These are phyloP conservation scores for Pteronura brasiliensis DNA, from an alignment of 2,113 vertebrate species.

Conservation along the genomic window DNA sequence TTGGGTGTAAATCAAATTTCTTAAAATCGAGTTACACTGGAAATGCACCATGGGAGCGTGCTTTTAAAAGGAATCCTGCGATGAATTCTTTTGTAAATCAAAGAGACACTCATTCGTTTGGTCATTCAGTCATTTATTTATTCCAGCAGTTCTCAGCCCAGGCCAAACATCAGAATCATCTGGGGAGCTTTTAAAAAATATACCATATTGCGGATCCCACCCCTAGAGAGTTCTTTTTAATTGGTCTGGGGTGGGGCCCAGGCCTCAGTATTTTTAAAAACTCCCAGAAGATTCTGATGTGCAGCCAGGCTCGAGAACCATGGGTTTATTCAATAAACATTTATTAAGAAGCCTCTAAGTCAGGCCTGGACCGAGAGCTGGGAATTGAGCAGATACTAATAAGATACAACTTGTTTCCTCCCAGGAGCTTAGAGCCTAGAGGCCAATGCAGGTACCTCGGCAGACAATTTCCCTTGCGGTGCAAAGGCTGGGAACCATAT, in stretches of 20 bases:
- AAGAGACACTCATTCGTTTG: slow-evolving; percentile 53
- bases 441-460: slow-evolving; percentile 4
- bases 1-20: slow-evolving; percentile 79
- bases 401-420: slow-evolving; percentile 53
- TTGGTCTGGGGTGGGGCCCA: slow-evolving; percentile 59
- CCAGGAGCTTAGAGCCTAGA: background rate
- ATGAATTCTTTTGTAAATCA: slow-evolving; percentile 61
- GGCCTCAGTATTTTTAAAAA: slow-evolving; percentile 66
- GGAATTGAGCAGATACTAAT: slow-evolving; percentile 41
- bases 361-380: slow-evolving; percentile 25
- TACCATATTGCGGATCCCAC: background rate
- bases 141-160: slow-evolving; percentile 49
- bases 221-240: slow-evolving; percentile 57
- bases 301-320: slow-evolving; percentile 18
- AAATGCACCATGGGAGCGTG: slow-evolving; percentile 60
- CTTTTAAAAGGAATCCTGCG: slow-evolving; percentile 51
- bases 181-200: slow-evolving; percentile 56
- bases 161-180: slow-evolving; percentile 41
- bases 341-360: slow-evolving; percentile 57
- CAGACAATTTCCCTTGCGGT: slow-evolving; percentile 36
- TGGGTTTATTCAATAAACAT: slow-evolving; percentile 66
- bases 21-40: slow-evolving; percentile 70
- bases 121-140: slow-evolving; percentile 57
- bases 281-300: slow-evolving; percentile 60
- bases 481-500: background rate